Percentiles rank a stretch among this genome's conserved stretches.
Evolutionary conservation across 2,888 invertebrate species (phyloP).

Genomic region (Dasypolia templi): DNA sequence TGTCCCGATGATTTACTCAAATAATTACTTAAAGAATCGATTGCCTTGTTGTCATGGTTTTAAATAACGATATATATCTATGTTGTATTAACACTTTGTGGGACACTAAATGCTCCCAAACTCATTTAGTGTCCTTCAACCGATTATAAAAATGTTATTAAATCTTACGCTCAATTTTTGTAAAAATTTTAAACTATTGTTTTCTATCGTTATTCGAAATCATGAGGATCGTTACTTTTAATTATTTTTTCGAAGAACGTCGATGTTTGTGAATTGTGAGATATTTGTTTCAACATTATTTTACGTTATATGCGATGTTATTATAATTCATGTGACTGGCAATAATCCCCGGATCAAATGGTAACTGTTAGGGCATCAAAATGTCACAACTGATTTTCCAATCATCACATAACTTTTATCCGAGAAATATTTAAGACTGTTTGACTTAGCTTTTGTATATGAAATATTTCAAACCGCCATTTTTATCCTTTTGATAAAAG

Average conservation of each 20-base stretch:
- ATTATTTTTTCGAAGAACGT: conserved; percentile 25
- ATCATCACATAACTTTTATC: background rate
- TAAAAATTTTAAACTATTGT: background rate
- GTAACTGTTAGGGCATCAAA: background rate
- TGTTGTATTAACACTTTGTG: background rate
- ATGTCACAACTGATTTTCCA: conserved; percentile 12
- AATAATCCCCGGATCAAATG: background rate
- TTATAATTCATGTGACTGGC: conserved; percentile 17
- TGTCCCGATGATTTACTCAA: conserved; percentile 15
- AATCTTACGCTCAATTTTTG: conserved; percentile 7
- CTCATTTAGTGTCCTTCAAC: too few species aligned
- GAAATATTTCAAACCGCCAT: background rate
- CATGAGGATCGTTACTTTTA: conserved; percentile 26
- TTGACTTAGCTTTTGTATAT: background rate
- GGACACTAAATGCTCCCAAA: too few species aligned
- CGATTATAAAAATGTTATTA: background rate
- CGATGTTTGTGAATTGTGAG: conserved; percentile 36
- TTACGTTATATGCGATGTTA: conserved; percentile 5
- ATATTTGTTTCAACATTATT: conserved; percentile 26
- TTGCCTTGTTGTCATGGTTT: conserved; percentile 20
- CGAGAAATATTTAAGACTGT: background rate
- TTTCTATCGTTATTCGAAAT: conserved; percentile 50
- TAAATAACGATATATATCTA: conserved; percentile 34
- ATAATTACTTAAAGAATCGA: conserved; percentile 20
- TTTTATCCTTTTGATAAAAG: background rate